These are phyloP conservation scores for Spatulosminthurus flaviceps DNA, from an alignment of 2,888 invertebrate species.

Conservation along the genomic window DNA sequence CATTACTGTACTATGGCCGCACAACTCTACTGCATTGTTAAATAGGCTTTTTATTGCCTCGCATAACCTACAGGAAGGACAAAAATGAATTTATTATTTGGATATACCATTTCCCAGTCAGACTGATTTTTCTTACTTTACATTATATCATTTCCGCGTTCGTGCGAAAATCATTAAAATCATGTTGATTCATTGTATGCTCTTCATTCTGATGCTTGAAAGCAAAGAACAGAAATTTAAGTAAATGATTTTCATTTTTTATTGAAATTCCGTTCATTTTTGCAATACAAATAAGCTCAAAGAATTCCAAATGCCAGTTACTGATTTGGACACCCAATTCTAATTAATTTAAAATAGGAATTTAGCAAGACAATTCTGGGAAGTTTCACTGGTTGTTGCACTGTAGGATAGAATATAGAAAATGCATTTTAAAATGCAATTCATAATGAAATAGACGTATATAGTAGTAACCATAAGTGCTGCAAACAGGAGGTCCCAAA, in stretches of 20 bases:
- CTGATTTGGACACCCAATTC: neutral
- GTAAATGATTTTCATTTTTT: neutral
- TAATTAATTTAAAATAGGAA: neutral
- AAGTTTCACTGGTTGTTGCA: slow-evolving; percentile 1
- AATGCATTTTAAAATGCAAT: neutral
- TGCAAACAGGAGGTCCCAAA: slow-evolving; percentile 2
- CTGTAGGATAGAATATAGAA: neutral
- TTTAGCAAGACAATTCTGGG: slow-evolving; percentile 6
- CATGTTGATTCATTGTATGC: too few species aligned
- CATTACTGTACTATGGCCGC: too few species aligned
- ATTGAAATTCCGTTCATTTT: slow-evolving; percentile 13
- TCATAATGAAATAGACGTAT: neutral
- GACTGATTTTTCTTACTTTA: too few species aligned
- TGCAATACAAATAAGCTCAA: slow-evolving; percentile 23
- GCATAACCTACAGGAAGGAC: too few species aligned
- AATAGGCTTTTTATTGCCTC: too few species aligned
- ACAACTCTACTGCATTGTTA: too few species aligned
- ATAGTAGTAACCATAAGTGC: neutral
- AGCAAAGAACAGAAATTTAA: too few species aligned
- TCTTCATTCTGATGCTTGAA: too few species aligned
- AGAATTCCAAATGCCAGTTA: slow-evolving; percentile 1
- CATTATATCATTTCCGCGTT: too few species aligned
- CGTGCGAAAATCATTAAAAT: too few species aligned
- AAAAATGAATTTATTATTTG: too few species aligned
- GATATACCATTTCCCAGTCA: too few species aligned